Evolutionary conservation across 2,888 invertebrate genomes (phyloP), one percentile per base, ranked within the genome.

Genomic region (Hololepta plana): DNA sequence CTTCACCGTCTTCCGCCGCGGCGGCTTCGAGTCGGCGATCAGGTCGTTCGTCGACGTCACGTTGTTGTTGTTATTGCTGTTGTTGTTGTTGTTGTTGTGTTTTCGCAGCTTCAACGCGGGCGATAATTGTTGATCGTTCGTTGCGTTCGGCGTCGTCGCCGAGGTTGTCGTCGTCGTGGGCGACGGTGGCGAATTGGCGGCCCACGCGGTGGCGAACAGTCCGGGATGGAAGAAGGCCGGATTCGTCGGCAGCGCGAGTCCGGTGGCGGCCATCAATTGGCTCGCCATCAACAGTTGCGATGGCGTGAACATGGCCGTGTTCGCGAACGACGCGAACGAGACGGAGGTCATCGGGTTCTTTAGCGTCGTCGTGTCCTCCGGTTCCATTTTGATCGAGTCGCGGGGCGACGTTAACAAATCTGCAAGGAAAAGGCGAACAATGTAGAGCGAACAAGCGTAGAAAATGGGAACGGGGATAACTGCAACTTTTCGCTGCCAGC

Each of bases 151-250:
- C 10, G 64, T 68, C 0, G 67, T 62, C 3, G 61, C n/a, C n/a
- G n/a, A n/a, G n/a, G n/a, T n/a, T 45, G 42, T 30, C 40, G 47
- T 30, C 38, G 65, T 51, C 43, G 65, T 54, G 9, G 67, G 57
- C 1, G 65, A 62, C 10, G 64, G 69, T 0, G 67, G 62, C 3
- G 61, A 62, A 9, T 46, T 50, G 15, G 46, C 50, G 21, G 41
- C 44, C 57, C 60, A 60, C 17, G 38, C 67, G 62, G 12, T 29
- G 1, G 67, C 59, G 28, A 68, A 59, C 34, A 70, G 57, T 14
- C 68, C 66, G 19, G 67, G 67, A 22, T 67, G 66, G 51, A 71
- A 72, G 32, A 73, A 57, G 28, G 67, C 64, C 7, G 70, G 66
- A 35, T 51, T 58, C 1, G 56, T 42, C 4, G 69, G 65, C 20